phyloP scores from a whole-genome alignment of 2,113 vertebrate genomes.

The Hypomesus transpacificus region DNA sequence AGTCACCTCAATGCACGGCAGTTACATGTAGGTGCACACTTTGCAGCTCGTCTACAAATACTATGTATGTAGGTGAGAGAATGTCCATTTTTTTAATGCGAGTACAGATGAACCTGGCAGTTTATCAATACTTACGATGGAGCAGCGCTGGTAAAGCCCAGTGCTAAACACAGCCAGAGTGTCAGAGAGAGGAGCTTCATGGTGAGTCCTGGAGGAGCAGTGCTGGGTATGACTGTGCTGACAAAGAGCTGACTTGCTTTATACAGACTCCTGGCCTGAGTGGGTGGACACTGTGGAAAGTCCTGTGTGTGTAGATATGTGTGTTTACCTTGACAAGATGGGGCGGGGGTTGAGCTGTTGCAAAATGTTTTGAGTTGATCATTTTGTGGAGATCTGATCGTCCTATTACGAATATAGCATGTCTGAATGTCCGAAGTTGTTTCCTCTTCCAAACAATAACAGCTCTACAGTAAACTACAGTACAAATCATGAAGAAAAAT shows the following conservation, averaged over 20 bases:
- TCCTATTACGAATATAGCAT: no score
- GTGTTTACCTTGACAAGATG: conserved; percentile 27
- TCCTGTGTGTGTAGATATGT: background rate
- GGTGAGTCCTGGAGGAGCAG: conserved; percentile 29
- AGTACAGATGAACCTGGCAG: background rate
- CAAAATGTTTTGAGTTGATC: conserved; percentile 31
- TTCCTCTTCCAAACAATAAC: no score
- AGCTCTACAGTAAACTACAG: no score
- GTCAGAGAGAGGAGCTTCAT: conserved; percentile 55
- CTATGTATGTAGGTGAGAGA: background rate
- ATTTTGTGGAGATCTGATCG: background rate
- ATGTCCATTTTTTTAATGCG: background rate
- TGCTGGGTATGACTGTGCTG: conserved; percentile 9
- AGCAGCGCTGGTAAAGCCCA: conserved; percentile 36
- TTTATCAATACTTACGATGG: conserved; percentile 58
- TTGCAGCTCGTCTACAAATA: no score
- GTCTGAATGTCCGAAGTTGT: no score
- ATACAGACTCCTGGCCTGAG: conserved; percentile 24
- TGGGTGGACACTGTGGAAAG: conserved; percentile 29
- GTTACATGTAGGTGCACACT: no score
- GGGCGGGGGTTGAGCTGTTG: conserved; percentile 38
- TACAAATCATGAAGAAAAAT: no score
- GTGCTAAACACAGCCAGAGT: conserved; percentile 43
- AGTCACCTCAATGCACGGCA: no score
- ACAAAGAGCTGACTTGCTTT: conserved; percentile 34